Base-by-base conservation (phyloP, 2,888 invertebrate genomes). In the Drosophila bunnanda region DNA sequence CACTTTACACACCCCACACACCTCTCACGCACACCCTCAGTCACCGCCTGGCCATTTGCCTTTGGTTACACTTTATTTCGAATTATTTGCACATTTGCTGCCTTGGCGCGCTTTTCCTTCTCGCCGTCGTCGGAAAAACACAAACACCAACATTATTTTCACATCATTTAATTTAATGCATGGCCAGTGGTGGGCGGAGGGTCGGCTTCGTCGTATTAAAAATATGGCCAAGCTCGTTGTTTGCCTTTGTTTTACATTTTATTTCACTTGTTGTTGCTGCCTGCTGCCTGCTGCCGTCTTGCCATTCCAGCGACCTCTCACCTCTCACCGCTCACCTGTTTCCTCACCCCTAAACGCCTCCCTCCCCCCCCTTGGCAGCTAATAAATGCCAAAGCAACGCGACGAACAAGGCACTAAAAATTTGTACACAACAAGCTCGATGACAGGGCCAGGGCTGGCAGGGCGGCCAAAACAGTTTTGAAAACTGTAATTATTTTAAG, bases 141-240 rank as follows among this genome's bases (percentile, higher is more conserved):
- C 41, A 71, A 56, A 79, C 76, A 78, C 74, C 71, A 83, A 87
- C 84, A 89, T 90, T 89, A 90, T 89, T 87, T 90, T 88, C 89
- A 84, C 88, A 88, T 88, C 89, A 90, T 89, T 90, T 89, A 89
- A 90, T 89, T 90, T 90, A 90, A 90, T 90, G 89, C 75, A 72
- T 77, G 78, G 71, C 55, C 50, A 28, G 43, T 46, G 50, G 32
- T 36, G 36, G 54, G 43, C 5, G 43, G 9, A 0, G 34, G 34
- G 34, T 10, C 2, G 38, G 43, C 22, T 15, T 22, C 43, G 9
- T 17, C 32, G 61, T 56, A 67, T 67, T 61, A 56, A 59, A 69
- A 69, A 75, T 68, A 69, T 67, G 58, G 61, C 76, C 71, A 43
- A 64, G 75, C 58, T 62, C 59, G 71, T 64, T 76, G 82, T 79